Evolutionary conservation across 2,888 invertebrate genomes (phyloP), one percentile per base, ranked within the genome.

Genomic region (Drosophila pullipes): DNA sequence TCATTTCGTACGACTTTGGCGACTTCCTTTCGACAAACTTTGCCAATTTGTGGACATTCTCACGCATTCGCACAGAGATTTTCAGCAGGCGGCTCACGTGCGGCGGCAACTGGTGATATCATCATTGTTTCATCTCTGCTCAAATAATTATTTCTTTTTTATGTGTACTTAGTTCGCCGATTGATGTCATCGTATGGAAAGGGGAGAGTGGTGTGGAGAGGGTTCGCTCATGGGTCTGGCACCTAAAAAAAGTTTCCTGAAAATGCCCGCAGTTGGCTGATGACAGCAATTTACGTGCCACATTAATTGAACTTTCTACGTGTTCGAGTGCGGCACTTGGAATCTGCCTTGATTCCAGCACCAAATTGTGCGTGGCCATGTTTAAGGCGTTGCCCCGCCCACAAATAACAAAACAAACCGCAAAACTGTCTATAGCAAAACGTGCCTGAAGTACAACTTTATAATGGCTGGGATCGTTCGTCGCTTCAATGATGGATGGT

Each of bases 241-340:
- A 77, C 63, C 76, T 65, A 64, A 50, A 68, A 64, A 16, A 61
- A 69, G 60, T 74, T 69, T 47, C 59, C 75, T 65, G 52, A 35
- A 69, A 63, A 54, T 39, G 44, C 44, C 67, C 50, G 53, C 66
- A 61, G 47, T 65, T 69, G 63, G 60, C 66, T 74, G 83, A 82
- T 87, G 90, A 87, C 85, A 81, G 74, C 83, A 74, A 78, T 85
- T 91, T 89, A 82, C 91, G 89, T 88, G 89, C 89, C 81, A 69
- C 79, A 71, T 89, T 82, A 87, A 89, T 88, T 89, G 91, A 89
- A 88, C 89, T 87, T 89, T 89, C 90, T 88, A 91, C 88, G 88
- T 88, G 88, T 85, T 91, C 70, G 76, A 88, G 88, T 85, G 84
- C 83, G 54, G 54, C 61, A 76, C 72, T 85, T 62, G 58, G 71